These are phyloP conservation scores for Xestoiulus laeticollis DNA, from an alignment of 2,888 invertebrate genomes.

Conservation along the genomic window DNA sequence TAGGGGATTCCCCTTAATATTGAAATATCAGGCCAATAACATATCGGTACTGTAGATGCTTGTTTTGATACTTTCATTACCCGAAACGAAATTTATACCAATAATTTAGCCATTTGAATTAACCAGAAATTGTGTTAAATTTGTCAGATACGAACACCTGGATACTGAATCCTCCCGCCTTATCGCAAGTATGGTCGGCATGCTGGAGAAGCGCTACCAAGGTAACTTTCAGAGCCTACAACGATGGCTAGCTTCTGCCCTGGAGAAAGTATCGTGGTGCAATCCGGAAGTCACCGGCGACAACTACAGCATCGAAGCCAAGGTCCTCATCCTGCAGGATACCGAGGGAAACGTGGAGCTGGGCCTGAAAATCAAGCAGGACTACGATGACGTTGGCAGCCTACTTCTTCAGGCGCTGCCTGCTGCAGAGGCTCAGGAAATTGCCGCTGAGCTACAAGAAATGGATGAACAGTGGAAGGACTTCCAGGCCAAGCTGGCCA, in stretches of 20 bases:
- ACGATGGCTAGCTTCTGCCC: constrained; percentile 79
- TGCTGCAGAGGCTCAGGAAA: constrained; percentile 73
- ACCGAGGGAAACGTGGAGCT: constrained; percentile 45
- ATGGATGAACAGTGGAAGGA: constrained; percentile 77
- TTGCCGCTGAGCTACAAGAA: constrained; percentile 76
- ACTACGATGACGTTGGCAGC: constrained; percentile 38
- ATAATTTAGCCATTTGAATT: too few relatives aligned
- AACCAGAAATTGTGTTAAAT: too few relatives aligned
- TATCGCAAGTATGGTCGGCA: constrained; percentile 72
- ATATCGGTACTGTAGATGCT: too few relatives aligned
- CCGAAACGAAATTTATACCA: too few relatives aligned
- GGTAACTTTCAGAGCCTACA: constrained; percentile 85
- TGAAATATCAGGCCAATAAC: too few relatives aligned
- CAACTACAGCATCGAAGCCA: constrained; percentile 90
- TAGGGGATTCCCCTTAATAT: too few relatives aligned
- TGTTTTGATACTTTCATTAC: too few relatives aligned
- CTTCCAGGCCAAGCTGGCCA: constrained; percentile 73
- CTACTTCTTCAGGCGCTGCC: constrained; percentile 61
- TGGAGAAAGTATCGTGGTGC: constrained; percentile 92
- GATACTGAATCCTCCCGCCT: constrained; percentile 82
- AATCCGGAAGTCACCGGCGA: constrained; percentile 88
- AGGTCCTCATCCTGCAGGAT: constrained; percentile 66
- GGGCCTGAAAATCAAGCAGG: constrained; percentile 47
- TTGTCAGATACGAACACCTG: constrained; percentile 74
- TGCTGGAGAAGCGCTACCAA: constrained; percentile 85